Evolutionary conservation across 2,888 invertebrate genomes (phyloP), one percentile per base, ranked within the genome.

Genomic region (Andrena trimmerana): DNA sequence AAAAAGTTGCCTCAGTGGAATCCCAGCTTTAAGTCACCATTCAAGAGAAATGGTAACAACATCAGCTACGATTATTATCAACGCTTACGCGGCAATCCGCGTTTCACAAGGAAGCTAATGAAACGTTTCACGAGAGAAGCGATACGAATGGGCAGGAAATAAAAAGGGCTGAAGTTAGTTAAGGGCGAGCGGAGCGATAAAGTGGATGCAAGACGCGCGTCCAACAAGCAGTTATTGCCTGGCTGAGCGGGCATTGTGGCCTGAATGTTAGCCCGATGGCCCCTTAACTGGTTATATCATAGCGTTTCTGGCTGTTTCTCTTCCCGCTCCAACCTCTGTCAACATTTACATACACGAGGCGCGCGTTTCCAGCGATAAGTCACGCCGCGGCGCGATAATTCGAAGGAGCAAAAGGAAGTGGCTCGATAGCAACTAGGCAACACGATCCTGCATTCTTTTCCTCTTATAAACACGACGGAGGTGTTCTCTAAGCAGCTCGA

Each of bases 221-320:
- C n/a, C 57, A 57, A 80, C 60, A 62, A 79, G 20, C 59, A 62
- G 66, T 80, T 75, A 76, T 79, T 79, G 60, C 52, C 31, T 70
- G n/a, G 48, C 42, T 63, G 50, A 78, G 72, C 63, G 63, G 42
- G 71, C 75, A 75, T 84, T 83, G 84, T 67, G 66, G 75, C 76
- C 62, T 68, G 76, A 83, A 86, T 78, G 71, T 78, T 84, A 79
- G 77, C 83, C 84, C 75, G 79, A 76, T 89, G 84, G 85, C 84
- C 82, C 78, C 83, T 88, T 84, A 85, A 88, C 86, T 79, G 83
- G 73, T 90, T 89, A 83, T 88, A 87, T 90, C 86, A 85, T 74
- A 86, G 80, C 52, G 85, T 88, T 86, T 83, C 69, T 66, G 74
- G 70, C 72, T 78, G 65, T 81, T 85, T 81, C 82, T 86, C 70